phyloP scores from a whole-genome alignment of 1,140 invertebrate genomes.

The Calephelis virginiensis region DNA sequence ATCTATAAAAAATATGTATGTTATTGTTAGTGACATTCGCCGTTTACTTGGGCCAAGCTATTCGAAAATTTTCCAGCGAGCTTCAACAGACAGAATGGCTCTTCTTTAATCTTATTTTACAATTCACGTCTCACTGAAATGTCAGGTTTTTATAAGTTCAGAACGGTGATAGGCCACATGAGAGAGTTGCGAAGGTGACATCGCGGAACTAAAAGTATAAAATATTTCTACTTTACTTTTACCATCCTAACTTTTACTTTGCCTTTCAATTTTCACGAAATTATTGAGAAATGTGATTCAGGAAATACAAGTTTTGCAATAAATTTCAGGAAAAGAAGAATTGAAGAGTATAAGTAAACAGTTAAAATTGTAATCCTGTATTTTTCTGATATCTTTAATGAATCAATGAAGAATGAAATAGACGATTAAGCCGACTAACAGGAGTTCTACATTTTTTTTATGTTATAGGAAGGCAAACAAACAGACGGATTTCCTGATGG shows the following conservation, averaged over 20 bases:
- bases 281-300: background rate
- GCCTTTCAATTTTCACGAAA: background rate
- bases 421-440: no score
- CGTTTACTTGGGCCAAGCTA: conserved; percentile 29
- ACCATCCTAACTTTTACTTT: background rate
- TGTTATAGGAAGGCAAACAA: no score
- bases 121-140: conserved; percentile 56
- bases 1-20: background rate
- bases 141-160: conserved; percentile 52
- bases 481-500: no score
- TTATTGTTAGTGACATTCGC: background rate
- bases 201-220: background rate
- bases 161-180: conserved; percentile 33
- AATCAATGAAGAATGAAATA: no score
- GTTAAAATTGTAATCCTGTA: no score
- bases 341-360: no score
- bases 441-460: no score
- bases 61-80: conserved; percentile 40
- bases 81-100: conserved; percentile 43
- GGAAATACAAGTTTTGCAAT: no score
- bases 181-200: conserved; percentile 18
- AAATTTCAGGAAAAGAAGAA: no score
- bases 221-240: background rate
- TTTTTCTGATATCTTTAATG: no score
- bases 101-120: conserved; percentile 67